phyloP scores from a whole-genome alignment of 2,113 vertebrate genomes.

The Mobula hypostoma region DNA sequence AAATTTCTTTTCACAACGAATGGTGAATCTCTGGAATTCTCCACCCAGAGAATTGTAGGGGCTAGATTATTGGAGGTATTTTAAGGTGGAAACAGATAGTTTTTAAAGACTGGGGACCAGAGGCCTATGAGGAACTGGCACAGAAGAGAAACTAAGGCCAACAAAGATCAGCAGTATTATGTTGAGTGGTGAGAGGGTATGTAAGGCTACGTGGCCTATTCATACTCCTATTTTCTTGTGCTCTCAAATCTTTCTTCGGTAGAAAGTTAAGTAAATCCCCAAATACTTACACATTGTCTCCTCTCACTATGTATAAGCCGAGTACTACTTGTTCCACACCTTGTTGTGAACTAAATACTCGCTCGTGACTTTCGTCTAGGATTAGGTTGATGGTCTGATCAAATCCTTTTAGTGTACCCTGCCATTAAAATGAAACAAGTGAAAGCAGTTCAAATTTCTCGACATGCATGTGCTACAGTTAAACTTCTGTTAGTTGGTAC shows the following conservation, averaged over 20 bases:
- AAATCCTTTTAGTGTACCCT: conserved; percentile 96
- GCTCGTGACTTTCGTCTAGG: conserved; percentile 95
- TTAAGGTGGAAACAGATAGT: too few relatives aligned
- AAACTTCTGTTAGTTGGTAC: neutral
- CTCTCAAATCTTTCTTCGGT: neutral
- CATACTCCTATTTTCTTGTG: too few relatives aligned
- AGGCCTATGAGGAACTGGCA: too few relatives aligned
- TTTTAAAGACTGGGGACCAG: too few relatives aligned
- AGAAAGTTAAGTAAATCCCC: neutral
- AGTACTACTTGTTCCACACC: conserved; percentile 97
- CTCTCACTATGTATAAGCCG: conserved; percentile 92
- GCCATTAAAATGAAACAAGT: conserved; percentile 38
- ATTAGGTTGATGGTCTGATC: conserved; percentile 99
- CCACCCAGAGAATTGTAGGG: too few relatives aligned
- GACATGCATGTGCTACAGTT: neutral
- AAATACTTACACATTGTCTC: conserved; percentile 92
- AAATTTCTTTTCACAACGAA: too few relatives aligned
- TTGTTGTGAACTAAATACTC: conserved; percentile 96
- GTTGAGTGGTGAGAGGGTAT: too few relatives aligned
- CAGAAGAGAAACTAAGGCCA: too few relatives aligned
- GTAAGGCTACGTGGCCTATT: too few relatives aligned
- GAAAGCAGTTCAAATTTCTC: neutral
- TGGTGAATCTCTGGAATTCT: too few relatives aligned
- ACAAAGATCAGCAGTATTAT: too few relatives aligned
- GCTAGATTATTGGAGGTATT: too few relatives aligned